Percentiles rank a stretch among this genome's conserved stretches.
Conservation (phyloP, 2,113 vertebrate species). For the Triplophysa siluroides region DNA sequence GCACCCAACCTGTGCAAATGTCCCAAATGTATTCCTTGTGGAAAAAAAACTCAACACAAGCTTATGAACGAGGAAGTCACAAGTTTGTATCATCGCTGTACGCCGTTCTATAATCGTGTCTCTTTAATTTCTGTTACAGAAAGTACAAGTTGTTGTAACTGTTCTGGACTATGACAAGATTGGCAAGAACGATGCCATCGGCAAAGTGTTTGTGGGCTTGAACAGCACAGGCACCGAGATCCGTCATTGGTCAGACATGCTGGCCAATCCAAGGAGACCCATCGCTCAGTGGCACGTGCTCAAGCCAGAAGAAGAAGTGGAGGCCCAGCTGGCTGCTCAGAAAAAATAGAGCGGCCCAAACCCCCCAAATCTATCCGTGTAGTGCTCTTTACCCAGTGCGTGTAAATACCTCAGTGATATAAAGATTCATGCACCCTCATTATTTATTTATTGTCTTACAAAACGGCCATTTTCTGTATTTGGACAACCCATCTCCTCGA, state of each 20-base stretch:
- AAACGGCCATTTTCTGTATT: slow-evolving; percentile 58
- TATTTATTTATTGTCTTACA: slow-evolving; percentile 64
- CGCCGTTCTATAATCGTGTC: neutral
- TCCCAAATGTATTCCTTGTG: too few relatives aligned
- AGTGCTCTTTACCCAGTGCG: slow-evolving; percentile 98
- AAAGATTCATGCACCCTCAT: slow-evolving; percentile 87
- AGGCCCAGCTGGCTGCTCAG: slow-evolving; percentile 86
- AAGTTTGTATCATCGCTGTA: too few relatives aligned
- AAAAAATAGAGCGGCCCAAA: slow-evolving; percentile 86
- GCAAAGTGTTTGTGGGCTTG: slow-evolving; percentile 98
- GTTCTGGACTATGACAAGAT: slow-evolving; percentile 99
- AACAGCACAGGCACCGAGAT: slow-evolving; percentile 97
- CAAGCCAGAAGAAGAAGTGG: slow-evolving; percentile 94
- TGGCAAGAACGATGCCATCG: slow-evolving; percentile 99
- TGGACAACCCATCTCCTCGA: slow-evolving; percentile 33
- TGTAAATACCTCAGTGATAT: slow-evolving; percentile 99
- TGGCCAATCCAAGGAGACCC: slow-evolving; percentile 97
- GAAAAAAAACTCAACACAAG: too few relatives aligned
- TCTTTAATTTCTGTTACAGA: slow-evolving; percentile 74
- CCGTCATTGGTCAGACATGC: slow-evolving; percentile 98
- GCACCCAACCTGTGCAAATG: too few relatives aligned
- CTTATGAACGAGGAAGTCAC: too few relatives aligned
- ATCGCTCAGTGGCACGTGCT: slow-evolving; percentile 98
- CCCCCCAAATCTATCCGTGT: slow-evolving; percentile 78
- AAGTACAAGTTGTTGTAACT: slow-evolving; percentile 99